phyloP scores from a whole-genome alignment of 1,140 invertebrate species.

The Drosophila subobscura region DNA sequence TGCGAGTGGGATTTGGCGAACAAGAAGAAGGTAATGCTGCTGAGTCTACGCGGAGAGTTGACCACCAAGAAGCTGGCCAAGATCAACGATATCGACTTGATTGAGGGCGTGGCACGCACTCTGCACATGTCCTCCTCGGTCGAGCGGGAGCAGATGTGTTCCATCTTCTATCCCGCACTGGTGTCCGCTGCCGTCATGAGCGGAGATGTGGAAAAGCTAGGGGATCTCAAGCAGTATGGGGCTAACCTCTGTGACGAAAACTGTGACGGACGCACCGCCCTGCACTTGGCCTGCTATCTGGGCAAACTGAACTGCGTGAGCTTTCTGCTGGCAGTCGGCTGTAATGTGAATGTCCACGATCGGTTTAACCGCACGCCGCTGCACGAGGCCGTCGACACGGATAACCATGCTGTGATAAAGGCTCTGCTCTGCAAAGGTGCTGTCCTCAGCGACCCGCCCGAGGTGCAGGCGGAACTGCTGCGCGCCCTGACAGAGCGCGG shows the following conservation, averaged over 20 bases:
- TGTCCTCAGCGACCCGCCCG: slow-evolving; percentile 84
- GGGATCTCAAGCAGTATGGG: slow-evolving; percentile 84
- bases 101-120: slow-evolving; percentile 87
- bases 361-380: slow-evolving; percentile 86
- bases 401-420: slow-evolving; percentile 86
- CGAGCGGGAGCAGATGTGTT: slow-evolving; percentile 88
- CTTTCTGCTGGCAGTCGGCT: slow-evolving; percentile 89
- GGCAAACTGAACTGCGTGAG: slow-evolving; percentile 85
- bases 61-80: slow-evolving; percentile 82
- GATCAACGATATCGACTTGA: slow-evolving; percentile 83
- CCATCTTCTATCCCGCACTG: slow-evolving; percentile 90
- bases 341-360: slow-evolving; percentile 88
- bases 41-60: slow-evolving; percentile 87
- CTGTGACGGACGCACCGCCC: slow-evolving; percentile 90
- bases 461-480: slow-evolving; percentile 85
- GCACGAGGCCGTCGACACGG: slow-evolving; percentile 86
- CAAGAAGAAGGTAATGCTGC: slow-evolving; percentile 91
- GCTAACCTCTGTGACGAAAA: slow-evolving; percentile 90
- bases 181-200: slow-evolving; percentile 89
- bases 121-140: slow-evolving; percentile 87
- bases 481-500: slow-evolving; percentile 86
- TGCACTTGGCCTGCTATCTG: slow-evolving; percentile 91
- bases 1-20: slow-evolving; percentile 88
- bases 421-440: slow-evolving; percentile 87
- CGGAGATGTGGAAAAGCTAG: slow-evolving; percentile 85